Percentiles rank a stretch among this genome's conserved stretches.
These are phyloP conservation scores for Glossophaga mutica DNA, from an alignment of 2,797 vertebrate genomes.

Conservation along the genomic window DNA sequence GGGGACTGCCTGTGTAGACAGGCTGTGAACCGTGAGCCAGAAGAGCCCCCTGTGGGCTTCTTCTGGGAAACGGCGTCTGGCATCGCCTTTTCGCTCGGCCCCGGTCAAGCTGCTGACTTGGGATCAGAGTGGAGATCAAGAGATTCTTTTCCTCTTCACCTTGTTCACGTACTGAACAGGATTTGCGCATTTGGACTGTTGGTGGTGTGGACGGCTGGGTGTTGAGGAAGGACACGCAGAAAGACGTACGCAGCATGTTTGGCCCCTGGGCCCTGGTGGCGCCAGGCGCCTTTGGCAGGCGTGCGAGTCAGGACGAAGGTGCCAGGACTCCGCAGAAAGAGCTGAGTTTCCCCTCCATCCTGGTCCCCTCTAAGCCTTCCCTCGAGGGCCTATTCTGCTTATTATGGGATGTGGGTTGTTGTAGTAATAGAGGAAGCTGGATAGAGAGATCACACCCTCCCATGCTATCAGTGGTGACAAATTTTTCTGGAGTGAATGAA, in stretches of 20 bases:
- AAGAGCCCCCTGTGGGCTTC: background rate
- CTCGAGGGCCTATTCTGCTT: background rate
- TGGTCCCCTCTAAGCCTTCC: background rate
- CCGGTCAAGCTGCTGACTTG: background rate
- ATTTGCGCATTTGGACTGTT: background rate
- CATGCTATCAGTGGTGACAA: background rate
- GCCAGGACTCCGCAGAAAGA: background rate
- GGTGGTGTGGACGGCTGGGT: background rate
- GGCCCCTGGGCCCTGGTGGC: background rate
- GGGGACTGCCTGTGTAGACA: background rate
- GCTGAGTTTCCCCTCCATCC: background rate
- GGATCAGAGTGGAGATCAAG: background rate
- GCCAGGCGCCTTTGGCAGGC: background rate
- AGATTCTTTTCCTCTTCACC: background rate
- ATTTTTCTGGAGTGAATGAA: background rate
- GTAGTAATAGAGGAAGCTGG: background rate
- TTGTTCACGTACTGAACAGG: background rate
- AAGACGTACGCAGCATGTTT: background rate
- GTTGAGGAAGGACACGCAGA: background rate
- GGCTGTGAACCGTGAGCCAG: accelerated
- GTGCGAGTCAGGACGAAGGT: background rate
- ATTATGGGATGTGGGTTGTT: background rate
- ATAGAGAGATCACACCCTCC: background rate
- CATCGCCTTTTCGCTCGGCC: background rate
- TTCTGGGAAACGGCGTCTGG: too few relatives aligned